These are phyloP conservation scores for Pristionchus exspectatus DNA, from an alignment of 2,888 invertebrate species.

Conservation along the genomic window DNA sequence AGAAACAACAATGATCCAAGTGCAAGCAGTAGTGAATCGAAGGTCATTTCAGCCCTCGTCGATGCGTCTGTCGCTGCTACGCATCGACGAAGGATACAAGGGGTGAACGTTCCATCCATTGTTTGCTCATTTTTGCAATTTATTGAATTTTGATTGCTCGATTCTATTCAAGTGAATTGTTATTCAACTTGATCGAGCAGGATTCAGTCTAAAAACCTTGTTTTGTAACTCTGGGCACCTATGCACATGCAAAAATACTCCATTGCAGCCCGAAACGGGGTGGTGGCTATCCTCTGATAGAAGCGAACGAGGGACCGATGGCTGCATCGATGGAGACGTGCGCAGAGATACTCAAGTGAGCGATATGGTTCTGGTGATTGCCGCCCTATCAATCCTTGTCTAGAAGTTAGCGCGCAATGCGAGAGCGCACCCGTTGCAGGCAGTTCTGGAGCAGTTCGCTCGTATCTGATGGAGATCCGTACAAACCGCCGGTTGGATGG, in stretches of 20 bases:
- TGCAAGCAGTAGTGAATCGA: too few relatives aligned
- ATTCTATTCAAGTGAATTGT: too few relatives aligned
- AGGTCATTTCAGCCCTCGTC: background rate
- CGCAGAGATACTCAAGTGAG: slow-evolving; percentile 65
- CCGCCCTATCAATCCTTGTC: too few relatives aligned
- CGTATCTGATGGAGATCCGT: slow-evolving; percentile 68
- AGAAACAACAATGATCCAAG: too few relatives aligned
- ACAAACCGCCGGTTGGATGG: slow-evolving; percentile 71
- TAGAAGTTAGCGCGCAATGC: too few relatives aligned
- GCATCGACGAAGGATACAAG: background rate
- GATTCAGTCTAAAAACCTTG: too few relatives aligned
- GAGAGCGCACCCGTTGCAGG: too few relatives aligned
- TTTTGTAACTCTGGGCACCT: too few relatives aligned
- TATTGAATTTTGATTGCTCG: too few relatives aligned
- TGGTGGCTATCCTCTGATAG: slow-evolving; percentile 73
- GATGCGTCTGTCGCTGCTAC: background rate
- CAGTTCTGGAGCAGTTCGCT: slow-evolving; percentile 55
- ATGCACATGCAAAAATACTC: background rate
- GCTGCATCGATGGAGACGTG: slow-evolving; percentile 64
- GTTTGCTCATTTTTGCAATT: too few relatives aligned
- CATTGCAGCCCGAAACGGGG: slow-evolving; percentile 61
- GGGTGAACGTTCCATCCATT: background rate
- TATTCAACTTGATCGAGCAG: too few relatives aligned
- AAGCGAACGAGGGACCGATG: slow-evolving; percentile 75
- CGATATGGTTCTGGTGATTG: background rate